These are phyloP conservation scores for Tetrao urogallus DNA, from an alignment of 2,113 vertebrate genomes.

Conservation along the genomic window DNA sequence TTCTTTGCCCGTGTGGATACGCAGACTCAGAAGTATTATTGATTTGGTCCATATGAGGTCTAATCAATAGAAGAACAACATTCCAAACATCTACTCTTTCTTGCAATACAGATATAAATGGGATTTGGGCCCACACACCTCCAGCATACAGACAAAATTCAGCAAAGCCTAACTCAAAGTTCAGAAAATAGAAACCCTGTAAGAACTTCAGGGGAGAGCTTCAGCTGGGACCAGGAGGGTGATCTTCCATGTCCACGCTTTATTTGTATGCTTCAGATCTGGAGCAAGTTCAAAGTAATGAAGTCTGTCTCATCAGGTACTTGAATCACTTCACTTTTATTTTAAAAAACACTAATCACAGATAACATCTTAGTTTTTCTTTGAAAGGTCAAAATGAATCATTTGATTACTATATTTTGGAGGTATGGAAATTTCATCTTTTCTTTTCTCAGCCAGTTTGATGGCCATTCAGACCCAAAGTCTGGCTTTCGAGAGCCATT, in stretches of 20 bases:
- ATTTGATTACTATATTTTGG: not conserved
- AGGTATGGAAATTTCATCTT: not conserved
- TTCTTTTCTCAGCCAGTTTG: not conserved
- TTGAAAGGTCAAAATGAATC: not conserved
- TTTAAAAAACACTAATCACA: not conserved
- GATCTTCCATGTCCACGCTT: not conserved
- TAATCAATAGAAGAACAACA: not conserved
- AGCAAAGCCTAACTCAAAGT: not conserved
- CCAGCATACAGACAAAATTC: no score
- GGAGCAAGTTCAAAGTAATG: not conserved
- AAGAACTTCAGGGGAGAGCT: accelerated
- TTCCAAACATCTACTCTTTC: not conserved
- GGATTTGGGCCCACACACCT: not conserved
- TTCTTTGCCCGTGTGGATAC: not conserved
- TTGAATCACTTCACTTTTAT: accelerated
- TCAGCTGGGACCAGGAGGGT: not conserved
- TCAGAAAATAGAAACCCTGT: not conserved
- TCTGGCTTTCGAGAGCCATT: not conserved
- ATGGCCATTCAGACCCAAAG: not conserved
- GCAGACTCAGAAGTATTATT: not conserved
- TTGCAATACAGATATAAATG: not conserved
- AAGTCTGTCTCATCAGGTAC: not conserved
- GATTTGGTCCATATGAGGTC: not conserved
- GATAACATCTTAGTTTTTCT: not conserved
- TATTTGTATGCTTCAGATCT: not conserved